A percentile compares a stretch with the other conserved stretches of the same genome.
Evolutionary conservation across 2,888 invertebrate genomes (phyloP).

Genomic region (Tetheella fluctuosa): DNA sequence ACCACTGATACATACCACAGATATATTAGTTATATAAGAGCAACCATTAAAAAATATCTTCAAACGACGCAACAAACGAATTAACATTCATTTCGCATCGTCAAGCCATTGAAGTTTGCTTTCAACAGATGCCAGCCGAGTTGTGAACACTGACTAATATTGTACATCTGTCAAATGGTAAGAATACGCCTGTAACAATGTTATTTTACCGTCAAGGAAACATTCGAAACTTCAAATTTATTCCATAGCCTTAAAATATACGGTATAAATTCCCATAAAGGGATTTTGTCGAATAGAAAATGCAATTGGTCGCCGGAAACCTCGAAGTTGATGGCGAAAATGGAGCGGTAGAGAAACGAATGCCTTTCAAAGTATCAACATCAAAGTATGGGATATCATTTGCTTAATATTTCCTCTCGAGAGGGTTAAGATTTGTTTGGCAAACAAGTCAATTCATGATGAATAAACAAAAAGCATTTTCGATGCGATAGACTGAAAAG

Average conservation of each 20-base stretch:
- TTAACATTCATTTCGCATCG: constrained; percentile 64
- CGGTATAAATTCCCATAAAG: constrained; percentile 28
- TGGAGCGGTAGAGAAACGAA: constrained; percentile 35
- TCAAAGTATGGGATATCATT: constrained; percentile 21
- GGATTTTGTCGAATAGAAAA: constrained; percentile 24
- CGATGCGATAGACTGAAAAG: neutral
- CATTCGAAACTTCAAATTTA: constrained; percentile 25
- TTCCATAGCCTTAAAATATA: constrained; percentile 24
- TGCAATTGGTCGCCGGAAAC: constrained; percentile 21
- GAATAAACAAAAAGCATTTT: neutral
- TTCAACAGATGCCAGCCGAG: constrained; percentile 52
- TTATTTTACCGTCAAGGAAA: constrained; percentile 31
- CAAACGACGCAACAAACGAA: constrained; percentile 42
- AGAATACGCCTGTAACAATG: constrained; percentile 43
- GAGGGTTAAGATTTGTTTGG: constrained; percentile 13
- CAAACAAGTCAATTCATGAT: constrained; percentile 12
- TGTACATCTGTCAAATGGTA: constrained; percentile 67
- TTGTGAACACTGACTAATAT: constrained; percentile 67
- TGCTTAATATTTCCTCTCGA: constrained; percentile 16
- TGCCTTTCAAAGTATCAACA: constrained; percentile 35
- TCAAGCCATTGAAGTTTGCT: constrained; percentile 63
- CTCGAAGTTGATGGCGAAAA: constrained; percentile 39
- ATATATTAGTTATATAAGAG: too few relatives aligned
- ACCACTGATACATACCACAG: too few relatives aligned
- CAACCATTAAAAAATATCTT: neutral